A percentile compares a stretch with the other conserved stretches of the same genome.
Evolutionary conservation across 2,888 invertebrate species (phyloP).

Genomic region (Drepanosiphum platanoidis): DNA sequence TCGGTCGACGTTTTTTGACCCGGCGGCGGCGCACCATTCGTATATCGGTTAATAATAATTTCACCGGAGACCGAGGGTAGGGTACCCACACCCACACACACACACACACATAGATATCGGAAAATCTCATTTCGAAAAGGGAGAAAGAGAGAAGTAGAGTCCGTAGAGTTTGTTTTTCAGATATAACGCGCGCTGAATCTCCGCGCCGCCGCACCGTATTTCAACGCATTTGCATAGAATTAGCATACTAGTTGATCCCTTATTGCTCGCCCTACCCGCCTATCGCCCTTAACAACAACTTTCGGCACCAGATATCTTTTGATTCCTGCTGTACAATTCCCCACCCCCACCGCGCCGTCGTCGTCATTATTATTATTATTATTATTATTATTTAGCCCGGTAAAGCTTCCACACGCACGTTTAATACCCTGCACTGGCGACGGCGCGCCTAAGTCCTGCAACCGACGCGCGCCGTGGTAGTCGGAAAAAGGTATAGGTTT

Average conservation of each 20-base stretch:
- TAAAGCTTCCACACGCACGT: conserved; percentile 25
- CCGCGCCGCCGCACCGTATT: conserved; percentile 37
- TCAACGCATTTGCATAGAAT: conserved; percentile 64
- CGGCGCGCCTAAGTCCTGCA: neutral
- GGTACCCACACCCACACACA: neutral
- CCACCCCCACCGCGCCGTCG: neutral
- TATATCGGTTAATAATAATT: neutral
- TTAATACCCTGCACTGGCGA: conserved; percentile 29
- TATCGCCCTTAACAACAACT: conserved; percentile 56
- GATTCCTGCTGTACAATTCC: conserved; percentile 45
- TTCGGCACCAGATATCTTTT: conserved; percentile 61
- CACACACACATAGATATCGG: conserved; percentile 28
- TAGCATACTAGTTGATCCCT: conserved; percentile 65
- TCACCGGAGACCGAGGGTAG: neutral
- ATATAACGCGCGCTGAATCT: conserved; percentile 29
- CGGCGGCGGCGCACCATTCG: neutral
- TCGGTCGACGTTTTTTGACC: conserved; percentile 1
- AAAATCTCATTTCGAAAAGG: conserved; percentile 46
- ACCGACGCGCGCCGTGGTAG: neutral
- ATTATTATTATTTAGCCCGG: conserved; percentile 45
- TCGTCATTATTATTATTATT: neutral
- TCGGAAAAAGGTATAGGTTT: neutral
- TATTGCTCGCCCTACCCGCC: conserved; percentile 59
- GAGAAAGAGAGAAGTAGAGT: neutral
- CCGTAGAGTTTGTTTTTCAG: conserved; percentile 58